Base-by-base conservation (phyloP, 2,888 invertebrate genomes). In the Halictus ligatus region DNA sequence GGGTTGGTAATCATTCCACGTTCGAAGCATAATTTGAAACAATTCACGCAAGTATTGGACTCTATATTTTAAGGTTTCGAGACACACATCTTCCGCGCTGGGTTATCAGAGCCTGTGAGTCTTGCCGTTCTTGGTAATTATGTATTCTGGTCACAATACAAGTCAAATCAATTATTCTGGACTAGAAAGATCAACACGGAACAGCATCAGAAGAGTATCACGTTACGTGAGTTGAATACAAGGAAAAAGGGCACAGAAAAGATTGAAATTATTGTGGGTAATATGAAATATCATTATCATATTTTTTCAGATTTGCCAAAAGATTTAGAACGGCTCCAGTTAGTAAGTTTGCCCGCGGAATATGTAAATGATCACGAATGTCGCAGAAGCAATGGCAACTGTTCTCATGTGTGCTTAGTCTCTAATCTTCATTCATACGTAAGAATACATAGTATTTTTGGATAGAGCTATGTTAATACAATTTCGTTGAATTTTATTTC, bases 401-500 rank as follows among this genome's bases (percentile, higher is more conserved):
- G 98, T 92, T 97, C 97, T 4, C 97, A 98, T 93, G 95, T 98
- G 15, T 98, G 98, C 92, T 96, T 98, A 3, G 96, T 97, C 81
- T 93, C 89, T 60, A 85, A 86, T 54, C 25, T 74, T n/a, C 60
- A 35, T 6, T 75, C 84, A 7, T 89, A 87, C 46, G 90, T 91
- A 89, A 88, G 90, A 88, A 75, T 82, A n/a, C 2, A 15, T 64
- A 18, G 6, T 29, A 40, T 40, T 50, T 5, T 29, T 10, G n/a
- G 25, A 76, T 58, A 10, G 18, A 35, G 3, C 13, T 21, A 40
- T 18, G 4, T 18, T 25, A 74, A 50, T 54, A 25, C 29, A n/a
- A 8, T 25, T 18, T 58, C 8, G n/a, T 5, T 21, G 7, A 46
- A 5, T 21, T 43, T n/a, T n/a, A 48, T 35, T 12, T 69, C 10